Evolutionary conservation across 2,888 invertebrate species (phyloP).

Genomic region (Stenotaenia linearis): DNA sequence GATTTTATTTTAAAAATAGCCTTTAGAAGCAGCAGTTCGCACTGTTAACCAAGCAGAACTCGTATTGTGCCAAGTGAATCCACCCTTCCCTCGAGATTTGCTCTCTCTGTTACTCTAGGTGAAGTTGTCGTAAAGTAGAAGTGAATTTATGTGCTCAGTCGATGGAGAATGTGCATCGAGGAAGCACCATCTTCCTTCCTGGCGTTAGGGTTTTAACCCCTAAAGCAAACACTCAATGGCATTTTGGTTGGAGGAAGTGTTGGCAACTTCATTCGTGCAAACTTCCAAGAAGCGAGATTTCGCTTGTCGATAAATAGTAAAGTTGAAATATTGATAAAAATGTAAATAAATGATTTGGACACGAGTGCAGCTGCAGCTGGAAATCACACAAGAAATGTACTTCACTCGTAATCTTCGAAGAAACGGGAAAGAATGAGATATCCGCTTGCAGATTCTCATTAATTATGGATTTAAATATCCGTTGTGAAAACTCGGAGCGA

Average conservation of each 20-base stretch:
- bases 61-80: constrained; percentile 4
- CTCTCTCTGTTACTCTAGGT: background rate
- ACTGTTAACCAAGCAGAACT: constrained; percentile 9
- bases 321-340: background rate
- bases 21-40: background rate
- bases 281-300: background rate
- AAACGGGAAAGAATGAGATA: no score
- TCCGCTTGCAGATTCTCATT: no score
- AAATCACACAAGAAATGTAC: no score
- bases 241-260: background rate
- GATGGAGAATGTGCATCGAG: background rate
- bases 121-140: background rate
- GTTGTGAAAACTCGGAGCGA: no score
- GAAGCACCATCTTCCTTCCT: background rate
- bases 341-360: no score
- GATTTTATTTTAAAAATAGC: background rate
- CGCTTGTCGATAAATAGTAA: background rate
- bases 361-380: no score
- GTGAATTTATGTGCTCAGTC: background rate
- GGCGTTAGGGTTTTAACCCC: background rate
- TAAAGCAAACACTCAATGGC: background rate
- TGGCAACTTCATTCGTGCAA: background rate
- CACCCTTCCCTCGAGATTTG: background rate
- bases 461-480: no score
- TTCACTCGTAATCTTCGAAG: no score